Base-by-base conservation (phyloP, 2,797 vertebrate genomes). In the Crypturellus tataupa region DNA sequence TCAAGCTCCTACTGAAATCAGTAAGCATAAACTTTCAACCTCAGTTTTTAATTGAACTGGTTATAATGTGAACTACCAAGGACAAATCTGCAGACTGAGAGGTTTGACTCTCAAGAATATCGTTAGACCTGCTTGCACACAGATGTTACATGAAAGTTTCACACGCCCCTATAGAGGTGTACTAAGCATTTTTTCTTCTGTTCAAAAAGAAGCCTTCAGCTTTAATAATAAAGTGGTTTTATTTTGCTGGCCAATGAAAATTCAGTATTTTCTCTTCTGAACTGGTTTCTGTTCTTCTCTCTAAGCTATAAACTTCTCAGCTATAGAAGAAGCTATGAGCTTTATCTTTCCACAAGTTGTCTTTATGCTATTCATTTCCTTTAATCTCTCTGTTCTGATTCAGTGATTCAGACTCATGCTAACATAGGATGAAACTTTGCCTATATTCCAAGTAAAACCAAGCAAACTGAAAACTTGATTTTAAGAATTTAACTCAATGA, bases 361-460 rank as follows among this genome's bases (percentile, higher is more conserved):
- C 83, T 68, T 89, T 89, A 27, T 70, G 6, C 3, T 85, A 12
- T 89, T 92, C 84, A 16, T 83, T 83, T 89, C 64, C 44, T 44
- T 65, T 46, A 44, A 46, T 23, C 5, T 21, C 63, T 65, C 53
- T 37, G 6, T 71, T 83, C 35, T 49, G 35, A 77, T 62, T 58
- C 13, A 58, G 31, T 60, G 8, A 59, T 49, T 73, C 21, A 20
- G 4, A 64, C 17, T 85, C 8, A 8, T 23, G 27, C 29, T 49
- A 42, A 91, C 73, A 72, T 23, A 65, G 1, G 7, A 35, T 59
- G 37, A 71, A 82, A 49, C 1, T 1, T 65, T 78, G 42, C 27
- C 5, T 79, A 21, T 51, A 62, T 7, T 33, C 5, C 16, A 60
- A 65, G 47, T 55, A 78, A 53, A 93, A 55, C 3, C 19, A 46